Percentiles rank a stretch among this genome's conserved stretches.
Conservation (phyloP, 2,888 invertebrate genomes). For the Caenorhabditis sp. region DNA sequence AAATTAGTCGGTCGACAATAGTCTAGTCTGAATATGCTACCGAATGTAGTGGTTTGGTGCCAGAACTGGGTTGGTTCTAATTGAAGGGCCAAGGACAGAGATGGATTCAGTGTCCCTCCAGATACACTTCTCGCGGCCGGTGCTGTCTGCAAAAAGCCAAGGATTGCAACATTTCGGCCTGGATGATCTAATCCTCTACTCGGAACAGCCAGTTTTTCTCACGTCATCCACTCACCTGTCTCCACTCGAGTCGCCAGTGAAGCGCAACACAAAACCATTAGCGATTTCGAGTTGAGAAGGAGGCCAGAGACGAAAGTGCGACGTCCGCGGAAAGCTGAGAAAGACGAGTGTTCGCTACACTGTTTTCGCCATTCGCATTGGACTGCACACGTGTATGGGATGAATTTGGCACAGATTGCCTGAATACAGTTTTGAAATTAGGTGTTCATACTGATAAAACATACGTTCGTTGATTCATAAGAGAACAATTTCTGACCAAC, state of each 20-base stretch:
- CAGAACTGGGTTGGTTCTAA: constrained; percentile 74
- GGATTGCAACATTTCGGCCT: constrained; percentile 43
- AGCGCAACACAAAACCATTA: constrained; percentile 81
- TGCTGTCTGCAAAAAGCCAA: constrained; percentile 56
- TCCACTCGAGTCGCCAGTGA: constrained; percentile 78
- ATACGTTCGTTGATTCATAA: constrained; percentile 79
- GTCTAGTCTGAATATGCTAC: constrained; percentile 19
- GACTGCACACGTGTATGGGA: constrained; percentile 76
- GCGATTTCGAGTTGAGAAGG: constrained; percentile 76
- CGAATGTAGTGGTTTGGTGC: constrained; percentile 76
- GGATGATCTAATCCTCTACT: constrained; percentile 26
- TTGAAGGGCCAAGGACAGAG: constrained; percentile 73
- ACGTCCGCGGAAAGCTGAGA: constrained; percentile 77
- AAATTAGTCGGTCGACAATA: background rate
- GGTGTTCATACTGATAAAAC: constrained; percentile 13
- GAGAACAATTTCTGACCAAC: constrained; percentile 81
- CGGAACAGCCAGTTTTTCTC: constrained; percentile 16
- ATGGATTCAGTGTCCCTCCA: constrained; percentile 76
- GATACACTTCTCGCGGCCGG: constrained; percentile 72
- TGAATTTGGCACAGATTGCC: constrained; percentile 81
- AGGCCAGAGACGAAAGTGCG: constrained; percentile 81
- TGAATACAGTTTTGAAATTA: constrained; percentile 60
- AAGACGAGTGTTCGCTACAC: constrained; percentile 74
- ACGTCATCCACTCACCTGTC: constrained; percentile 61
- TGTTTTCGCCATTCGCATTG: constrained; percentile 79